These are phyloP conservation scores for Brachypalpus laphriformis DNA, from an alignment of 2,888 invertebrate genomes.

Conservation along the genomic window DNA sequence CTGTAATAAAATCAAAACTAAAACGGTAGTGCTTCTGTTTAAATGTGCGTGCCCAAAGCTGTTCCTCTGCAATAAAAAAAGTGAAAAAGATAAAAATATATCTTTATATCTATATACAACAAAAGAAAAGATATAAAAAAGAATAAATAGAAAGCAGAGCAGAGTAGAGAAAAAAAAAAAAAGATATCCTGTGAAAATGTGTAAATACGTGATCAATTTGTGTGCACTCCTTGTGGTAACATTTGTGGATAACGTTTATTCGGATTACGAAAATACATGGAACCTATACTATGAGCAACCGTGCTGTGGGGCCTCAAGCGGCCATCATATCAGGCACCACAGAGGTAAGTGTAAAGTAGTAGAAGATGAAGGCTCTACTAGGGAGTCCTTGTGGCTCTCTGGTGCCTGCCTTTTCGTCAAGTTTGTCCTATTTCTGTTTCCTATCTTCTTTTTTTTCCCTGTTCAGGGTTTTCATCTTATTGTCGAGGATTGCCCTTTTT, in stretches of 20 bases:
- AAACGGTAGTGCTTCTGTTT: constrained; percentile 45
- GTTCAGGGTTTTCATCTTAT: constrained; percentile 33
- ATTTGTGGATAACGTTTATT: constrained; percentile 82
- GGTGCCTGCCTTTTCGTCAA: constrained; percentile 41
- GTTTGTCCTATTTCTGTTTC: not conserved
- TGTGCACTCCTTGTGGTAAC: constrained; percentile 76
- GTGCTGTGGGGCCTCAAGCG: constrained; percentile 86
- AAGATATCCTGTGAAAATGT: constrained; percentile 71
- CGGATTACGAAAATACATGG: constrained; percentile 87
- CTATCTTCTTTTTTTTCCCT: not conserved
- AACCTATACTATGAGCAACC: constrained; percentile 90
- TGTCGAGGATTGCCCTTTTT: constrained; percentile 34
- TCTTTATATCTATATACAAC: constrained; percentile 42
- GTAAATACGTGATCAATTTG: constrained; percentile 75
- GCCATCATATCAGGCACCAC: constrained; percentile 88
- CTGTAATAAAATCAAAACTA: constrained; percentile 58
- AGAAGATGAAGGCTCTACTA: not conserved
- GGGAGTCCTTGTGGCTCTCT: constrained; percentile 37
- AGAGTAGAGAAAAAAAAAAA: constrained; percentile 17
- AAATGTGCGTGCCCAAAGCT: constrained; percentile 58
- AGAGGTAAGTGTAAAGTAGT: constrained; percentile 85
- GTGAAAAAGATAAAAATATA: constrained; percentile 48
- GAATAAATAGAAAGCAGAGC: not conserved
- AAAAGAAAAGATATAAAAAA: constrained; percentile 44
- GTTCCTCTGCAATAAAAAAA: constrained; percentile 25